Base-by-base conservation (phyloP, 2,797 vertebrate genomes). In the Acanthurus lineatus region DNA sequence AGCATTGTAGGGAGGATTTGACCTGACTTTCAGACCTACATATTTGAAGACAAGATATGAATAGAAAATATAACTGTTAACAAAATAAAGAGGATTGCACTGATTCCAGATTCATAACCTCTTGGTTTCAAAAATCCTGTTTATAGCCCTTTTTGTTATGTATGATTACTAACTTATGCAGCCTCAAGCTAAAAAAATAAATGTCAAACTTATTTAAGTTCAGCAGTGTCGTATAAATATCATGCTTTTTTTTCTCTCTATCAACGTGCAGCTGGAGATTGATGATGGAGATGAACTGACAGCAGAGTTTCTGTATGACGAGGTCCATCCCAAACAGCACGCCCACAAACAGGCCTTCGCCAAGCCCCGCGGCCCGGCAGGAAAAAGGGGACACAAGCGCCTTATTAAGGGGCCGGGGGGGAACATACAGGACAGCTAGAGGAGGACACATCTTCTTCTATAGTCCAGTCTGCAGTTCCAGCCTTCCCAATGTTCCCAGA, bases 291-390 rank as follows among this genome's bases (percentile, higher is more conserved):
- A 97, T 0, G 98, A 99, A 89, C 95, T 99, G 93, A 99, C 98
- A 0, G 96, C 96, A 0, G 96, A 97, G 38, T 99, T 99, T 90
- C 95, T 99, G 81, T 98, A 99, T 0, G 97, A 99, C 0, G 98
- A 99, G 91, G 97, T 99, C 85, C 98, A 99, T 89, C 98, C 98
- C 81, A 98, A 98, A 90, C 97, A 99, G 73, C 97, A 98, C 0
- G 96, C 97, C 83, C 97, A 97, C 94, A 98, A 96, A 88, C 97
- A 98, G 94, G 98, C 97, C 69, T 99, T 99, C 2, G 97, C 98
- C 88, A 99, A 99, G 92, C 98, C 98, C 90, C 96, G 96, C n/a
- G 98, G 98, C 70, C 98, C 98, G 0, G 97, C 97, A 16, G 98
- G 98, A 17, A 99, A 99, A 69, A 95, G 98, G 42, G 98, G 98